Base-by-base conservation (phyloP, 2,113 vertebrate species). In the Macquaria australasica region DNA sequence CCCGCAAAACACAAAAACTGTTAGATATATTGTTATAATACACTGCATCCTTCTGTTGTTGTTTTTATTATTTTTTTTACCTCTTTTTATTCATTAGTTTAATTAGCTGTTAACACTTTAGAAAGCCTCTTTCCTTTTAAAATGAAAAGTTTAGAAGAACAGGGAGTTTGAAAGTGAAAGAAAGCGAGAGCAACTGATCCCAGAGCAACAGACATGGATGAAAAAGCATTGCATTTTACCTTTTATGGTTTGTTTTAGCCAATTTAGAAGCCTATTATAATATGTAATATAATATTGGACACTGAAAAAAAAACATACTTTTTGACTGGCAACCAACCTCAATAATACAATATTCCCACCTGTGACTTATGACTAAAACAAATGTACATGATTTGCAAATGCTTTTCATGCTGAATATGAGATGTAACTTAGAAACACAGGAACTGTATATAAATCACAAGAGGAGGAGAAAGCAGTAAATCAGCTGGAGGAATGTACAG, bases 401-500 rank as follows among this genome's bases (percentile, higher is more conserved):
- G 6, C 3, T 69, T 37, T 28, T 14, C 25, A n/a, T 41, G 45
- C 58, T 64, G n/a, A 48, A 69, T n/a, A 18, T 59, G n/a, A 55
- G 74, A 15, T 70, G 50, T 50, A 50, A 23, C 45, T 28, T 34
- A 64, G 53, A 67, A 88, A 82, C n/a, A 59, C 79, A 69, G 39
- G 39, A 63, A 77, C 0, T 55, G 4, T 55, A 23, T 15, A 73
- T 78, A 56, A 85, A 63, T 79, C 79, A 84, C 4, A 64, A 25
- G 14, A 73, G 48, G 21, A 67, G 60, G 45, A 76, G n/a, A 75
- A 72, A n/a, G 60, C 25, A 70, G 51, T 69, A 83, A 81, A 87
- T 77, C 56, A 77, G 1, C 45, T 21, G 10, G 25, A 77, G 77
- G 75, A 88, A 80, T 72, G 66, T 71, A 48, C 23, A 58, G 31